Percentiles rank a stretch among this genome's conserved stretches.
Evolutionary conservation across 2,113 vertebrate species (phyloP).

Genomic region (Motacilla tschutschensis): DNA sequence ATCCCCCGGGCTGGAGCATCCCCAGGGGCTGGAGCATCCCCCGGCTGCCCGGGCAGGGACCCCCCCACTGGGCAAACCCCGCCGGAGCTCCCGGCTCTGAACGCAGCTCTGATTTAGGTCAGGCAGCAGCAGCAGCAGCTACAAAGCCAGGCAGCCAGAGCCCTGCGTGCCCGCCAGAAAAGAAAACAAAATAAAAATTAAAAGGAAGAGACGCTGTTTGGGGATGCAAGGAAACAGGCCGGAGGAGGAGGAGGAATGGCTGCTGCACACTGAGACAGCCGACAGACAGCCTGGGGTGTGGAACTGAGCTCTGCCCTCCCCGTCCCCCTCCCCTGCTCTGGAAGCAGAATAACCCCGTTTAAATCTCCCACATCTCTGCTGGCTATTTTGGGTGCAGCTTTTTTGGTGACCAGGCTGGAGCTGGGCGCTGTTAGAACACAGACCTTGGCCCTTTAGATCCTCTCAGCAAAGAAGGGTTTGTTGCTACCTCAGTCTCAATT

Average conservation of each 20-base stretch:
- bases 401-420: background rate
- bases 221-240: background rate
- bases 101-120: background rate
- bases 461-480: background rate
- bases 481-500: background rate
- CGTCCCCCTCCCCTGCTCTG: background rate
- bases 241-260: background rate
- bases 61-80: fast-evolving
- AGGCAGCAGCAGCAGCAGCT: background rate
- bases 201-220: background rate
- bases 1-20: background rate
- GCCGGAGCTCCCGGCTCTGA: fast-evolving
- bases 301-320: background rate
- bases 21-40: background rate
- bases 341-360: background rate
- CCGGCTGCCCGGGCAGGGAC: background rate
- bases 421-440: background rate
- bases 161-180: background rate
- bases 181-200: background rate
- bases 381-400: background rate
- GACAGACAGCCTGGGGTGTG: background rate
- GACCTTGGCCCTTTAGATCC: background rate
- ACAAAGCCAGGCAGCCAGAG: background rate
- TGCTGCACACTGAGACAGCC: background rate
- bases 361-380: fast-evolving